phyloP scores from a whole-genome alignment of 1,140 invertebrate species.

The Drosophila varians region DNA sequence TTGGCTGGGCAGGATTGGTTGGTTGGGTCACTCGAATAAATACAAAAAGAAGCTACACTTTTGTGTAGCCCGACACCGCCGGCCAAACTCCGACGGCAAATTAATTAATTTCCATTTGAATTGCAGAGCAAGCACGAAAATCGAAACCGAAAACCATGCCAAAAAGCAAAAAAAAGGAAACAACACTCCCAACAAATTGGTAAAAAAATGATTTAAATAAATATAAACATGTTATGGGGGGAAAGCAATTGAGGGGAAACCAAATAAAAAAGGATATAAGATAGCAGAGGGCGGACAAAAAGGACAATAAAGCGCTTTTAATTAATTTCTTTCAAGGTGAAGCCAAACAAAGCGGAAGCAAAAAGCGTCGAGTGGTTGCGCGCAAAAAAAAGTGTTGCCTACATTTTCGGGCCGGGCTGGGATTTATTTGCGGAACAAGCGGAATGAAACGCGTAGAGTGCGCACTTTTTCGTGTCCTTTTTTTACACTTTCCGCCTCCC shows the following conservation, averaged over 20 bases:
- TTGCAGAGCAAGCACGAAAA: constrained; percentile 47
- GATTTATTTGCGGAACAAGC: constrained; percentile 54
- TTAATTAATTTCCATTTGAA: constrained; percentile 80
- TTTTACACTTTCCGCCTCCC: constrained; percentile 1
- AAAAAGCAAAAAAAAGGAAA: too few relatives aligned
- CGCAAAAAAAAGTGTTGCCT: constrained; percentile 50
- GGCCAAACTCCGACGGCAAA: constrained; percentile 54
- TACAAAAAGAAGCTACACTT: constrained; percentile 40
- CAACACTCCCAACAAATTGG: constrained; percentile 17
- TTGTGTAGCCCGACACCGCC: constrained; percentile 46
- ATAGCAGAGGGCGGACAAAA: constrained; percentile 4
- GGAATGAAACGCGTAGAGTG: constrained; percentile 30
- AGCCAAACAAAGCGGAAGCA: constrained; percentile 9
- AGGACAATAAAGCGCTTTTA: constrained; percentile 44
- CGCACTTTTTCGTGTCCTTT: not conserved
- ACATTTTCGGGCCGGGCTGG: constrained; percentile 49
- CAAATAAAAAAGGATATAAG: not conserved
- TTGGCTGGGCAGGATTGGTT: not conserved
- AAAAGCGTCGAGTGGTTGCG: constrained; percentile 23
- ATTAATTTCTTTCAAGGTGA: constrained; percentile 54
- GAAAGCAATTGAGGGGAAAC: not conserved
- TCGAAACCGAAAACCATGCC: constrained; percentile 27
- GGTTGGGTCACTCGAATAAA: constrained; percentile 41
- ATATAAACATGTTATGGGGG: constrained; percentile 40
- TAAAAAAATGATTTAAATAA: constrained; percentile 41